phyloP scores from a whole-genome alignment of 1,140 invertebrate genomes.

The Lordiphosa mommai region DNA sequence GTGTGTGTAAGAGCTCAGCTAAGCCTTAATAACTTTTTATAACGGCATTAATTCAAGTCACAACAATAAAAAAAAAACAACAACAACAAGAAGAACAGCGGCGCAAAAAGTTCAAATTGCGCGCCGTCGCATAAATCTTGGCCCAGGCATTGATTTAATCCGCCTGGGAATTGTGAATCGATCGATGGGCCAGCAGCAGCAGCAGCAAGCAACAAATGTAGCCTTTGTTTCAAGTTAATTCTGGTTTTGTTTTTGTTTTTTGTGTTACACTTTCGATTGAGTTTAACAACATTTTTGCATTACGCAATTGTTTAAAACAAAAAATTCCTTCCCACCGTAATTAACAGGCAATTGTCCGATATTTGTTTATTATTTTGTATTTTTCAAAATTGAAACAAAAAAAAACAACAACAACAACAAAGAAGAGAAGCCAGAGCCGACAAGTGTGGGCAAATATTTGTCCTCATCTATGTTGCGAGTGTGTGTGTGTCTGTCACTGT shows the following conservation, averaged over 20 bases:
- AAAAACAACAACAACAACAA: conserved; percentile 38
- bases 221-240: conserved; percentile 16
- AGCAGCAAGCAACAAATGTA: not conserved
- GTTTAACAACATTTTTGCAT: conserved; percentile 2
- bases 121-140: conserved; percentile 63
- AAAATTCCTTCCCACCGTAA: conserved; percentile 48
- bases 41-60: conserved; percentile 53
- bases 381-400: conserved; percentile 6
- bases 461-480: conserved; percentile 35
- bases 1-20: conserved; percentile 39
- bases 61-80: conserved; percentile 45
- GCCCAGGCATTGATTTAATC: conserved; percentile 54
- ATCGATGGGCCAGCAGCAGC: conserved; percentile 30
- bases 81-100: conserved; percentile 27
- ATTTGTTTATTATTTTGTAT: conserved; percentile 7
- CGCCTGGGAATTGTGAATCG: conserved; percentile 60
- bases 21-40: conserved; percentile 66
- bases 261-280: conserved; percentile 16
- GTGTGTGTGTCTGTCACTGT: conserved; percentile 17
- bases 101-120: conserved; percentile 30
- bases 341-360: conserved; percentile 49
- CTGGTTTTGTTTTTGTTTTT: conserved; percentile 13
- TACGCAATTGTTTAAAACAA: conserved; percentile 47
- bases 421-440: conserved; percentile 50
- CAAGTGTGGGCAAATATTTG: conserved; percentile 75